Base-by-base conservation (phyloP, 2,113 vertebrate genomes). In the Tautogolabrus adspersus region DNA sequence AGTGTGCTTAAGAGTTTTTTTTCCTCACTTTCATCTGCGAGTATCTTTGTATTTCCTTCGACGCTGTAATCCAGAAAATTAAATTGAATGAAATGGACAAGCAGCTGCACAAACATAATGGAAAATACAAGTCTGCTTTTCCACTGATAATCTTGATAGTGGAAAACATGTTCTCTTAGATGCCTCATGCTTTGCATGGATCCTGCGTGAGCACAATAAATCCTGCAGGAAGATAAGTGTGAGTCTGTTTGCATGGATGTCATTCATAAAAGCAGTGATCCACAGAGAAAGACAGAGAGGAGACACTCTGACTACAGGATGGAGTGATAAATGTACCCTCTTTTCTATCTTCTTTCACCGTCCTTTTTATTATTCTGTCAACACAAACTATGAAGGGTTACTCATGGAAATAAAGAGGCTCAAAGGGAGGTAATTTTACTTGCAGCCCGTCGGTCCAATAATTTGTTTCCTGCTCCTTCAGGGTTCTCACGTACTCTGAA, bases 401-500 rank as follows among this genome's bases (percentile, higher is more conserved):
- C 88, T 90, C 83, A 70, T 84, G 81, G 77, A 88, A 92, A 93
- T 91, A 89, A 91, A 92, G 75, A 82, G 56, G 84, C 69, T 73
- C 71, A 80, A 81, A 72, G 82, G 60, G 79, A 91, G 83, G 87
- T 91, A 85, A 87, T 94, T 92, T 87, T 80, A 83, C 90, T 85
- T 63, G 78, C 79, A 92, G 87, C 80, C 87, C 77, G 72, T 65
- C 83, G 79, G 84, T 76, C 75, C 82, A 83, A 85, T 91, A 66
- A 91, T 93, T 89, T 87, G 83, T 92, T 93, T 88, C 91, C 81
- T 85, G 82, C 81, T 84, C 79, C 85, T 92, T 87, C 76, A 83
- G 81, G 86, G 82, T 92, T 89, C 84, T 87, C 66, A 66, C 18
- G 38, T 79, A 68, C 82, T 64, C 77, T 37, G 59, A 86, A 88